Percentiles rank a stretch among this genome's conserved stretches.
Conservation (phyloP, 2,888 invertebrate genomes). For the Podabrus alpinus region DNA sequence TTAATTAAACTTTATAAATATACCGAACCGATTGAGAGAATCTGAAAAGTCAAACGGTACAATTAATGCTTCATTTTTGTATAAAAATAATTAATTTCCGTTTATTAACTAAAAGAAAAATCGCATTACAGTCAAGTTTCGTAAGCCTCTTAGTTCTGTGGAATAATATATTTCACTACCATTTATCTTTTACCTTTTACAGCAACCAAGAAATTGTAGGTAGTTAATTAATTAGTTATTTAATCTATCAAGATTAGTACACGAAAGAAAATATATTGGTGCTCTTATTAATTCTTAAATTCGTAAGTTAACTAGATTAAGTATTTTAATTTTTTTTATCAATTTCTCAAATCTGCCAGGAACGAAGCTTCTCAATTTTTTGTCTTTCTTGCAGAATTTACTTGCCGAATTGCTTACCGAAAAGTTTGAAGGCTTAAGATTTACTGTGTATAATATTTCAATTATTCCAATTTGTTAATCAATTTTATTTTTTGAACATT, state of each 20-base stretch:
- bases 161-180: not conserved
- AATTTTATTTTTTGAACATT: not conserved
- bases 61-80: not conserved
- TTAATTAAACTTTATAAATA: not conserved
- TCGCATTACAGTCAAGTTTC: not conserved
- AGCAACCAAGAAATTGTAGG: not conserved
- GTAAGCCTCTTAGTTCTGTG: not conserved
- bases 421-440: too few species aligned
- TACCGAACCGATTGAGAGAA: not conserved
- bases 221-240: constrained; percentile 4
- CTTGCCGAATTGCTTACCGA: too few species aligned
- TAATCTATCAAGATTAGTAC: not conserved
- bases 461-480: too few species aligned
- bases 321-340: not conserved
- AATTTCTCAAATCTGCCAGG: not conserved
- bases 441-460: too few species aligned
- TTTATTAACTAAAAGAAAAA: not conserved
- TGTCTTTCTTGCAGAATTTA: not conserved
- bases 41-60: not conserved
- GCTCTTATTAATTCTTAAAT: not conserved
- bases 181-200: constrained; percentile 2
- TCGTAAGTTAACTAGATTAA: not conserved
- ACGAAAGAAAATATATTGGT: not conserved
- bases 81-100: not conserved
- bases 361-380: not conserved